A percentile compares a stretch with the other conserved stretches of the same genome.
Evolutionary conservation across 1,140 invertebrate species (phyloP).

Genomic region (Ips nitidus): DNA sequence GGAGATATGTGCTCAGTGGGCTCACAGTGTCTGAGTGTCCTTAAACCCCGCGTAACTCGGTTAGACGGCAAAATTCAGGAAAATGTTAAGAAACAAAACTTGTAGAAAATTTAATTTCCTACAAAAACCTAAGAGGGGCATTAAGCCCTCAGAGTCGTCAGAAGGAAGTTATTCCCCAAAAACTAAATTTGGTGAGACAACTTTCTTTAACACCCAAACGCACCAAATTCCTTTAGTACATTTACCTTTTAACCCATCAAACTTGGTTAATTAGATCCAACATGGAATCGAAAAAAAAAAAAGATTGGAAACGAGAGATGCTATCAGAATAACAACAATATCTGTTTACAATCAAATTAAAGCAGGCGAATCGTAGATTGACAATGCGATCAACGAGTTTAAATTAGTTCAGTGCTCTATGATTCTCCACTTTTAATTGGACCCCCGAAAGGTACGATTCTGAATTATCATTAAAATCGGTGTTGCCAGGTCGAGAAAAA

Average conservation of each 20-base stretch:
- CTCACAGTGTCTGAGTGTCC: too few species aligned
- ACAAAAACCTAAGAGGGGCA: too few species aligned
- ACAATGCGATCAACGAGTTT: conserved; percentile 23
- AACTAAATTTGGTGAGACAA: neutral
- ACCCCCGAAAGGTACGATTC: conserved; percentile 1
- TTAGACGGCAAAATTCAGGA: too few species aligned
- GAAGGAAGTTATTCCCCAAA: too few species aligned
- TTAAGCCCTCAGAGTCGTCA: too few species aligned
- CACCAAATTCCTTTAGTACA: conserved; percentile 8
- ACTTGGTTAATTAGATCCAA: conserved; percentile 19
- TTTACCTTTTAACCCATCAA: conserved; percentile 14
- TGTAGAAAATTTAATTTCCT: too few species aligned
- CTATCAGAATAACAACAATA: conserved; percentile 17
- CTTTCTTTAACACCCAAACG: neutral
- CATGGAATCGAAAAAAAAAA: neutral
- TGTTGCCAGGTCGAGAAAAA: neutral
- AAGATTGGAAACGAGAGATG: conserved; percentile 8
- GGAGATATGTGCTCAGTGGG: too few species aligned
- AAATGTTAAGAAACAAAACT: too few species aligned
- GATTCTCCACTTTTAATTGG: conserved; percentile 21
- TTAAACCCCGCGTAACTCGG: too few species aligned
- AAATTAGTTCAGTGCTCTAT: conserved; percentile 32
- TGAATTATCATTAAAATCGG: neutral
- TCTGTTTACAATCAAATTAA: conserved; percentile 30
- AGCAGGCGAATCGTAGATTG: conserved; percentile 12